Conservation (phyloP, 53 echinoderm and acorn worm genomes). For the Luidia sarsii region DNA sequence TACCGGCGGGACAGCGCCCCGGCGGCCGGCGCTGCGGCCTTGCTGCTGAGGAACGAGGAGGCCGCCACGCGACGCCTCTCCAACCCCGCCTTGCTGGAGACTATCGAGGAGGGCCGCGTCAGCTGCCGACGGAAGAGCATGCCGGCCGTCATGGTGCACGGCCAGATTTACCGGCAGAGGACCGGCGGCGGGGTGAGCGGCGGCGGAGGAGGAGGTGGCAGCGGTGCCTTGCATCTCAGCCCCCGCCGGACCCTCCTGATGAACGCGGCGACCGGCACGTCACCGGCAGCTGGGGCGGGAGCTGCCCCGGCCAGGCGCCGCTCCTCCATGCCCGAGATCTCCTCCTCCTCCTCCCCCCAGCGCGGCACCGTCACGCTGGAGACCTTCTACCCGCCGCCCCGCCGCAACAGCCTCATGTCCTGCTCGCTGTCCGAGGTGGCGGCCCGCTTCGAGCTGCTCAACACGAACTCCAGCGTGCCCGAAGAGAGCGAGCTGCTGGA, state of each 20-base stretch:
- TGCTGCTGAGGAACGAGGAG: constrained; percentile 15
- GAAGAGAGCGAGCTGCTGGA: constrained; percentile 34
- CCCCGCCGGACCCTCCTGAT: constrained; percentile 24
- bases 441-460: constrained; percentile 46
- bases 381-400: constrained; percentile 43
- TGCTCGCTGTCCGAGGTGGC: constrained; percentile 50
- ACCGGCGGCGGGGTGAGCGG: constrained; percentile 5
- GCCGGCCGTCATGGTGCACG: constrained; percentile 32
- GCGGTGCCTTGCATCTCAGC: too few relatives aligned
- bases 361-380: constrained; percentile 19
- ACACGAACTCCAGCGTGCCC: constrained; percentile 26
- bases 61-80: constrained; percentile 23
- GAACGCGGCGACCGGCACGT: not conserved
- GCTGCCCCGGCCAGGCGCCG: constrained; percentile 13
- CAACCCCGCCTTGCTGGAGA: constrained; percentile 49
- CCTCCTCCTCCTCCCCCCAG: constrained; percentile 17
- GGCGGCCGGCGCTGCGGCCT: constrained; percentile 37
- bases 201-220: too few relatives aligned
- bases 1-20: constrained; percentile 48
- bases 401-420: constrained; percentile 50
- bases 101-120: constrained; percentile 44
- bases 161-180: not conserved
- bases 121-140: constrained; percentile 49
- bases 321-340: constrained; percentile 45
- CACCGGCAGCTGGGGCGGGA: not conserved